Percentiles rank a stretch among this genome's conserved stretches.
Evolutionary conservation across 2,888 invertebrate genomes (phyloP).

Genomic region (Catotricha subobsoleta): DNA sequence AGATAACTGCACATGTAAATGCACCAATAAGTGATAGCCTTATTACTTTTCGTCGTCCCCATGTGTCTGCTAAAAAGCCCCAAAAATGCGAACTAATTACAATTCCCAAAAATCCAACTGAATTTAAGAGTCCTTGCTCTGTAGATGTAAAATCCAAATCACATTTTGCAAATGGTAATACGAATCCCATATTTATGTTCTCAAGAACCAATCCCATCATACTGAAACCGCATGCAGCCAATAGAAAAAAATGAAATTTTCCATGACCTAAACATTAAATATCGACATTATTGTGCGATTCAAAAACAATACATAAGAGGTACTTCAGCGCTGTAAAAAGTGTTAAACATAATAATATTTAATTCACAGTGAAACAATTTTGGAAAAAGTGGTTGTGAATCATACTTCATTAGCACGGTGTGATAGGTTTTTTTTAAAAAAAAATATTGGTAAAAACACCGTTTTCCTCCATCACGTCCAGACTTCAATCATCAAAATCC

Average conservation of each 20-base stretch:
- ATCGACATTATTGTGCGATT: too few species aligned
- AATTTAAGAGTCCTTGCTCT: slow-evolving; percentile 43
- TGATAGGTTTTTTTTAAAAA: too few species aligned
- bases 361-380: too few species aligned
- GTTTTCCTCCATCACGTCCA: too few species aligned
- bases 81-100: slow-evolving; percentile 59
- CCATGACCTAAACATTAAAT: slow-evolving; percentile 37
- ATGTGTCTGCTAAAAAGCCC: slow-evolving; percentile 52
- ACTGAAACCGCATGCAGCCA: slow-evolving; percentile 41
- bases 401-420: too few species aligned
- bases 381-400: too few species aligned
- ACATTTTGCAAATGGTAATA: slow-evolving; percentile 48
- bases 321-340: too few species aligned
- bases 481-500: too few species aligned
- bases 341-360: too few species aligned
- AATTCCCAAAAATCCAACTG: slow-evolving; percentile 48
- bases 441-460: too few species aligned
- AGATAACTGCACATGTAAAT: slow-evolving; percentile 34
- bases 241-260: slow-evolving; percentile 38
- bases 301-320: too few species aligned
- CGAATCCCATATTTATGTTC: slow-evolving; percentile 43
- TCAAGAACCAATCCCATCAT: slow-evolving; percentile 51
- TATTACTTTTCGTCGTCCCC: slow-evolving; percentile 45
- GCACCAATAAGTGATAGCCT: slow-evolving; percentile 35
- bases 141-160: slow-evolving; percentile 41